Conservation (phyloP, 2,888 invertebrate genomes). For the Cephus nigrinus region DNA sequence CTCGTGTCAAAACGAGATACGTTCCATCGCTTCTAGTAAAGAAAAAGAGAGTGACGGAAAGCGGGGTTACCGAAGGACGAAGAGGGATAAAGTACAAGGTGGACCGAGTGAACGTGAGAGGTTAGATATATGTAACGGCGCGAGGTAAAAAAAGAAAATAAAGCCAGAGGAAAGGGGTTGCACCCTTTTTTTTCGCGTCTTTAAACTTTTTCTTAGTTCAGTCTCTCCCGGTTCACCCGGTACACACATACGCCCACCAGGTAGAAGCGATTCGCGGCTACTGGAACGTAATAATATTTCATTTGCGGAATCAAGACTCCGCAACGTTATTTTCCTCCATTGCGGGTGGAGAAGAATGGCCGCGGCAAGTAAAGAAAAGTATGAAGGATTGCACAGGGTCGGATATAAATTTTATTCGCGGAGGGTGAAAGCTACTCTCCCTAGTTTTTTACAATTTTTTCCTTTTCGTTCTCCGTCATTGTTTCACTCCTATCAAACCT, state of each 20-base stretch:
- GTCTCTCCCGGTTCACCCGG: neutral
- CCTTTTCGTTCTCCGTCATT: neutral
- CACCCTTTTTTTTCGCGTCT: neutral
- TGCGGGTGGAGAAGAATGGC: slow-evolving; percentile 3
- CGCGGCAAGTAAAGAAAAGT: neutral
- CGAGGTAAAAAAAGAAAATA: slow-evolving; percentile 11
- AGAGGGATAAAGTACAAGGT: neutral
- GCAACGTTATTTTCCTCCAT: neutral
- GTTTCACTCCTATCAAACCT: neutral
- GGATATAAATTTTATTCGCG: neutral
- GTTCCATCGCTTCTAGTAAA: neutral
- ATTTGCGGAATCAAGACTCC: slow-evolving; percentile 45
- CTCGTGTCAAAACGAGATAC: neutral
- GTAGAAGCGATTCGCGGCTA: neutral
- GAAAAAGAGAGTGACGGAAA: neutral
- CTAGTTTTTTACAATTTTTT: neutral
- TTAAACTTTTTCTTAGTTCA: neutral
- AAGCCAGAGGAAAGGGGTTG: neutral
- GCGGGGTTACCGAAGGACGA: neutral
- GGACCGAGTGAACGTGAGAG: neutral
- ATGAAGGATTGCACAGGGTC: neutral
- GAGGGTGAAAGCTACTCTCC: neutral
- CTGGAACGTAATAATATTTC: slow-evolving; percentile 46
- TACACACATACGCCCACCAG: neutral
- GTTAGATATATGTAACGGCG: slow-evolving; percentile 22